These are phyloP conservation scores for Scrobipalpa atriplicella DNA, from an alignment of 2,888 invertebrate species.

Conservation along the genomic window DNA sequence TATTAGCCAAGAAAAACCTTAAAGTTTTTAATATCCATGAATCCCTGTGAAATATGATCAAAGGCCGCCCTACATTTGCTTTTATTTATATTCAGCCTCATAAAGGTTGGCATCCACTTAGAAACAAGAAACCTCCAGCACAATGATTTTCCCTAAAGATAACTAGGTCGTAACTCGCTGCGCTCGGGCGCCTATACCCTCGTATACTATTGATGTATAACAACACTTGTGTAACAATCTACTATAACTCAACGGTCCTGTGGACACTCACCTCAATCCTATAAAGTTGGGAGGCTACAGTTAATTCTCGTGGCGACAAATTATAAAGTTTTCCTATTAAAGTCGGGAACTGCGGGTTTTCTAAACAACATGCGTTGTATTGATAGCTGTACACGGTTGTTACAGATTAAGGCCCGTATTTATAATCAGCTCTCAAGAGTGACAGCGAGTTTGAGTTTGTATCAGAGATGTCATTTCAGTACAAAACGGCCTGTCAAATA, in stretches of 20 bases:
- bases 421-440: too few relatives aligned
- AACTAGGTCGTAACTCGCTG: too few relatives aligned
- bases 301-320: slow-evolving; percentile 28
- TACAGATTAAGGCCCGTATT: background rate
- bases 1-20: too few relatives aligned
- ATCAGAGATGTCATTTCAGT: too few relatives aligned
- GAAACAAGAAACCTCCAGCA: background rate
- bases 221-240: too few relatives aligned
- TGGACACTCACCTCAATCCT: background rate
- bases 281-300: slow-evolving; percentile 12
- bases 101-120: background rate
- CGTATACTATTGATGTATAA: too few relatives aligned
- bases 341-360: slow-evolving; percentile 24
- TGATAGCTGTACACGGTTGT: background rate
- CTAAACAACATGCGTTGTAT: slow-evolving; percentile 15
- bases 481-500: too few relatives aligned
- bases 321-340: slow-evolving; percentile 32
- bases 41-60: background rate
- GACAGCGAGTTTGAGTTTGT: too few relatives aligned
- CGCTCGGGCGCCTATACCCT: too few relatives aligned
- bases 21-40: slow-evolving; percentile 4
- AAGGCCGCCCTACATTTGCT: background rate
- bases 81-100: slow-evolving; percentile 15
- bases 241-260: background rate
- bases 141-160: too few relatives aligned